Evolutionary conservation across 2,797 vertebrate species (phyloP).

Genomic region (Pagetopsis macropterus): DNA sequence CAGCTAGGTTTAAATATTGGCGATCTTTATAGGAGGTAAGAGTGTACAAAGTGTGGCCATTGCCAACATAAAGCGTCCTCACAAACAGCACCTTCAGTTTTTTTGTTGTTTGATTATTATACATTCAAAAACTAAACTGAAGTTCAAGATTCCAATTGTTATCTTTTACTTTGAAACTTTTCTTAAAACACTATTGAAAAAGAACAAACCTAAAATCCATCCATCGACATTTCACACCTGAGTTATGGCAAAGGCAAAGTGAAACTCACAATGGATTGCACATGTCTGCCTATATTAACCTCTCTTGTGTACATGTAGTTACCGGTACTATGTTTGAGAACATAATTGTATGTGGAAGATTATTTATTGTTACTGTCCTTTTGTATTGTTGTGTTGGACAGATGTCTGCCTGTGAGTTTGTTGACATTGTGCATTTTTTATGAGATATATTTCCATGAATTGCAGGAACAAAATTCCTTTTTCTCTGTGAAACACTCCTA

Average conservation of each 20-base stretch:
- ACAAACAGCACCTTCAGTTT: not conserved
- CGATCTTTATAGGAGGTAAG: not conserved
- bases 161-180: not conserved
- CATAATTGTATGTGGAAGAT: not conserved
- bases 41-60: not conserved
- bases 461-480: not conserved
- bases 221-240: not conserved
- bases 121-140: not conserved
- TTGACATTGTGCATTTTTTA: conserved; percentile 41
- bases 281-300: not conserved
- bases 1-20: not conserved
- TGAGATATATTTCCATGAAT: conserved; percentile 10
- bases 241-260: not conserved
- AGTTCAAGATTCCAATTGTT: not conserved
- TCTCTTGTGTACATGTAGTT: not conserved
- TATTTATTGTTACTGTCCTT: not conserved
- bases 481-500: not conserved
- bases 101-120: not conserved
- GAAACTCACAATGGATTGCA: not conserved
- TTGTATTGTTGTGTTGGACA: not conserved
- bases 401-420: not conserved
- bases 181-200: too few species aligned
- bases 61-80: not conserved
- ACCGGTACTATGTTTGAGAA: too few species aligned
- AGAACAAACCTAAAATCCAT: not conserved